Percentiles rank a stretch among this genome's conserved stretches.
These are phyloP conservation scores for Andricus grossulariae DNA, from an alignment of 1,140 invertebrate species.

Conservation along the genomic window DNA sequence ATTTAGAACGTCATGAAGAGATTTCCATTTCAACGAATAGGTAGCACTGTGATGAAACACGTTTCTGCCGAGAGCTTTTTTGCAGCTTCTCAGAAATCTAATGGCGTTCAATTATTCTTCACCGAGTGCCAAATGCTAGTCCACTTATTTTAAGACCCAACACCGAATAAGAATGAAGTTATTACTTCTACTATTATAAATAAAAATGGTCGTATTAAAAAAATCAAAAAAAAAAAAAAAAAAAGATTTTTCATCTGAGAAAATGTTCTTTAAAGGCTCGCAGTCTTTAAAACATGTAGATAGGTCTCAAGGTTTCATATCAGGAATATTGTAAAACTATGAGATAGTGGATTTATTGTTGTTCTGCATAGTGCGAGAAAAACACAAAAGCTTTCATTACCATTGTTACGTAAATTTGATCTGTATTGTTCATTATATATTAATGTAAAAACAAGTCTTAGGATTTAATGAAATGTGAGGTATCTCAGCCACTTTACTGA, in stretches of 20 bases:
- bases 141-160: background rate
- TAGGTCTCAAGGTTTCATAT: background rate
- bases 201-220: background rate
- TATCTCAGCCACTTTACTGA: background rate
- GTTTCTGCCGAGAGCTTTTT: background rate
- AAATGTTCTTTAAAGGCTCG: background rate
- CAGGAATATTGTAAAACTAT: slow-evolving; percentile 3
- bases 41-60: background rate
- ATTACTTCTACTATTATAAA: background rate
- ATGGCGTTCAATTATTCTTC: background rate
- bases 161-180: background rate
- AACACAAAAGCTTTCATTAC: slow-evolving; percentile 15
- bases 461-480: background rate
- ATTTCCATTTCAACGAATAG: slow-evolving; percentile 7
- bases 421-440: slow-evolving; percentile 13
- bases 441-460: background rate
- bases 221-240: background rate
- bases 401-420: slow-evolving; percentile 21
- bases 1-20: slow-evolving; percentile 6
- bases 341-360: slow-evolving; percentile 20
- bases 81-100: background rate
- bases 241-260: background rate
- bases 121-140: slow-evolving; percentile 9
- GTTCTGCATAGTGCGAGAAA: slow-evolving; percentile 4
- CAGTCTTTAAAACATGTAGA: background rate